Base-by-base conservation (phyloP, 2,888 invertebrate species). In the Onthophagus sagittarius region DNA sequence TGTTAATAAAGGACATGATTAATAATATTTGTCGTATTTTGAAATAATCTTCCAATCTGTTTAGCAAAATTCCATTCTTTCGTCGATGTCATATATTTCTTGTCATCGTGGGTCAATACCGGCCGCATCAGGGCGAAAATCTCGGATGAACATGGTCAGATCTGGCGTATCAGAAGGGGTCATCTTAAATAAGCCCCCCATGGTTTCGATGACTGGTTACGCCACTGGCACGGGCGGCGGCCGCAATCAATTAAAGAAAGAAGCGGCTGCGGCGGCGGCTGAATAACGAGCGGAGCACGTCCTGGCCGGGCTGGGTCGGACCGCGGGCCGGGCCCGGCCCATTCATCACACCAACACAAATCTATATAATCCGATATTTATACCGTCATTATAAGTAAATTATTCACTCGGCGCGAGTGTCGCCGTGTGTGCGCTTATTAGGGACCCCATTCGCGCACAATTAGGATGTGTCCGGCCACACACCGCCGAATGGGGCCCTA, bases 321-420 rank as follows among this genome's bases (percentile, higher is more conserved):
- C 71, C 70, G 23, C 23, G 71, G 72, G 74, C 71, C 70, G 71
- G 72, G 32, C 72, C 39, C 39, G 39, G 71, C 65, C 73, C 77
- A 84, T 85, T 83, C 83, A 85, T 84, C 84, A 84, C 82, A 84
- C 84, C 84, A 84, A 23, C 74, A 73, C 76, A 75, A 85, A 84
- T 84, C 84, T 84, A 83, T 81, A 83, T 85, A 85, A 85, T 85
- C 85, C 84, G 82, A 82, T 84, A 85, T 85, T 85, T 85, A 85
- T 85, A 82, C 81, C 83, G 81, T 84, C 83, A 85, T 85, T 85
- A 85, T 84, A 84, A 84, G 84, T 85, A 85, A 85, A 85, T 85
- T 85, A 84, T 84, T 84, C 84, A 84, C 81, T 79, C 79, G 77
- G 77, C 76, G 79, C 75, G 79, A 80, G 82, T 82, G 83, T 83